Conservation (phyloP, 30 jellyfish, hydroid and myxozoan species). For the Hydractinia echinata region DNA sequence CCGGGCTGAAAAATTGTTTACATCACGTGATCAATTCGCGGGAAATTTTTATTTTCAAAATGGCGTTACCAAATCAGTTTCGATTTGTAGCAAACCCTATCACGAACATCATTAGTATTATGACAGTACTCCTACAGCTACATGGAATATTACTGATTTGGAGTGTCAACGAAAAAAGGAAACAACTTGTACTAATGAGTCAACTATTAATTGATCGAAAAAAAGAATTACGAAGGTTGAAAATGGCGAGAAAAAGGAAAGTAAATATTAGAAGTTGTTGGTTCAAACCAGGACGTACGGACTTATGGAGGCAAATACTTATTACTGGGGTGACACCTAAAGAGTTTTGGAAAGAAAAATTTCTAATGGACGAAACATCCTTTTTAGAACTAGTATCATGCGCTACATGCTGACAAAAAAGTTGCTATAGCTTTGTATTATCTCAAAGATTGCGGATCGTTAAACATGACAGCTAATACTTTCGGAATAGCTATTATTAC, state of each 20-base stretch:
- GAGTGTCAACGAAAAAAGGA: no score
- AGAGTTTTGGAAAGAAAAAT: not conserved
- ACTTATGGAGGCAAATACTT: not conserved
- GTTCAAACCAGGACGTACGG: not conserved
- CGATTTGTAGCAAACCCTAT: no score
- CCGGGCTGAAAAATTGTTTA: no score
- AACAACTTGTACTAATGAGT: no score
- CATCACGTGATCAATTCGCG: no score
- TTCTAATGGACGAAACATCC: not conserved
- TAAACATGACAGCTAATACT: conserved; percentile 15
- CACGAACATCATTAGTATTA: no score
- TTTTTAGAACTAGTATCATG: not conserved
- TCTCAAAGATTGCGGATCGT: conserved; percentile 16
- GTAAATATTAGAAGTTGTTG: conserved; percentile 4
- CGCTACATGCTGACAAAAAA: conserved; percentile 15
- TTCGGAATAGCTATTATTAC: conserved; percentile 25
- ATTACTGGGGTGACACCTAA: not conserved
- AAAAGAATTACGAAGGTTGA: no score
- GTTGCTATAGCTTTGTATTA: conserved; percentile 10
- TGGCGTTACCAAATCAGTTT: no score
- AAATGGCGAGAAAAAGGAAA: not conserved
- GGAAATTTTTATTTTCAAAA: no score
- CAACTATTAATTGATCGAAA: no score
- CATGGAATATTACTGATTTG: no score
- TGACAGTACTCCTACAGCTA: no score